Conservation (phyloP, 2,888 invertebrate species). For the Abrostola tripartita region DNA sequence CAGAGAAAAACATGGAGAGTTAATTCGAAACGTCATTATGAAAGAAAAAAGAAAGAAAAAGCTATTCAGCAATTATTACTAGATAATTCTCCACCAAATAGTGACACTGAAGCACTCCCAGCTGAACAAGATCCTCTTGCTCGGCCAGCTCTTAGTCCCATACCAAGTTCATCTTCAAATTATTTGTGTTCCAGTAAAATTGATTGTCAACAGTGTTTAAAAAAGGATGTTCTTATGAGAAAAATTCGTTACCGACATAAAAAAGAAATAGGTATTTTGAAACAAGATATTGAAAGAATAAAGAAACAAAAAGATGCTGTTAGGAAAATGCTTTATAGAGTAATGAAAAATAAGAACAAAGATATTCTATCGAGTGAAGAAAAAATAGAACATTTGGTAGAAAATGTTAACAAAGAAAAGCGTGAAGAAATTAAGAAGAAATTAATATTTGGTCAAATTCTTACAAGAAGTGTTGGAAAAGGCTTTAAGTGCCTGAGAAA, state of each 20-base stretch:
- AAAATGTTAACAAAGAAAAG: slow-evolving; percentile 5
- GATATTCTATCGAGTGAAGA: not conserved
- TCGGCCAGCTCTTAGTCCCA: not conserved
- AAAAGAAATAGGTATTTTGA: slow-evolving; percentile 1
- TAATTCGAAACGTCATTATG: slow-evolving; percentile 12
- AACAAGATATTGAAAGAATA: not conserved
- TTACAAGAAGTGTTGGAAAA: slow-evolving; percentile 12
- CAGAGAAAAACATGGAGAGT: slow-evolving; percentile 12
- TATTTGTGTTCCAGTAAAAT: slow-evolving; percentile 1
- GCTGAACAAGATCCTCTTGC: slow-evolving; percentile 3
- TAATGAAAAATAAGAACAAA: not conserved
- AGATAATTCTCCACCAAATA: slow-evolving; percentile 18
- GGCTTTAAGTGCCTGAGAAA: slow-evolving; percentile 15
- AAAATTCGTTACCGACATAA: not conserved
- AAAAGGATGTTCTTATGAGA: not conserved
- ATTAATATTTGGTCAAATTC: slow-evolving; percentile 10
- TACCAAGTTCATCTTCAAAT: slow-evolving; percentile 7
- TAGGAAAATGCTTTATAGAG: slow-evolving; percentile 3
- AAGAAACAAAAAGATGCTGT: slow-evolving; percentile 6
- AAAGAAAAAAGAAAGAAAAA: slow-evolving; percentile 13
- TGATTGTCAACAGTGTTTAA: slow-evolving; percentile 4
- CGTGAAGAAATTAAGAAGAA: slow-evolving; percentile 12
- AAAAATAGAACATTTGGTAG: slow-evolving; percentile 9
- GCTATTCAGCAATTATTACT: slow-evolving; percentile 8
- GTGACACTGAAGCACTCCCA: slow-evolving; percentile 16